A percentile compares a stretch with the other conserved stretches of the same genome.
These are phyloP conservation scores for Chelonus formosanus DNA, from an alignment of 2,888 invertebrate species.

Conservation along the genomic window DNA sequence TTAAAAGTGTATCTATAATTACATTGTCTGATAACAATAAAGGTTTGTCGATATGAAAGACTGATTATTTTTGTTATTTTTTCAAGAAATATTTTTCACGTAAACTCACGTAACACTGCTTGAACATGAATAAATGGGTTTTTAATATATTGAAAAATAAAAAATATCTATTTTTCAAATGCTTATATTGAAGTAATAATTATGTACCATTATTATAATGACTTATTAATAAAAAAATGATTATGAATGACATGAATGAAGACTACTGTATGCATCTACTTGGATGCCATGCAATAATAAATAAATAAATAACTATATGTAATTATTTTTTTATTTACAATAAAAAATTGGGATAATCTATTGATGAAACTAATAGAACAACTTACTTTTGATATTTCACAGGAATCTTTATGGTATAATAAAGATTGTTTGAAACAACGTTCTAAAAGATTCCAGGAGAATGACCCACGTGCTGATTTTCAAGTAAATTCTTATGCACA, in stretches of 20 bases:
- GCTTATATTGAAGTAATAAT: background rate
- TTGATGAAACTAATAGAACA: too few relatives aligned
- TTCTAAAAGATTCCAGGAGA: constrained; percentile 48
- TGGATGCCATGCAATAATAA: constrained; percentile 38
- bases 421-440: background rate
- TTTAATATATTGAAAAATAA: constrained; percentile 29
- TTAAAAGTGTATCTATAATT: too few relatives aligned
- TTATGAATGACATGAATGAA: constrained; percentile 8
- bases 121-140: constrained; percentile 49
- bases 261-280: constrained; percentile 35
- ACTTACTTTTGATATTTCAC: too few relatives aligned
- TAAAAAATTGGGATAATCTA: too few relatives aligned
- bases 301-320: constrained; percentile 1
- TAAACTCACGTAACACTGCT: constrained; percentile 62
- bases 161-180: constrained; percentile 22
- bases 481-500: constrained; percentile 34
- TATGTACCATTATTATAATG: too few relatives aligned
- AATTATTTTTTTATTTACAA: background rate
- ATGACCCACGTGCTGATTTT: constrained; percentile 51
- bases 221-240: too few relatives aligned
- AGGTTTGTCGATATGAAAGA: too few relatives aligned
- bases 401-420: too few relatives aligned
- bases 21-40: too few relatives aligned
- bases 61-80: too few relatives aligned
- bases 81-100: constrained; percentile 1